A percentile compares a stretch with the other conserved stretches of the same genome.
Conservation (phyloP, 2,888 invertebrate genomes). For the Anarsia innoxiella region DNA sequence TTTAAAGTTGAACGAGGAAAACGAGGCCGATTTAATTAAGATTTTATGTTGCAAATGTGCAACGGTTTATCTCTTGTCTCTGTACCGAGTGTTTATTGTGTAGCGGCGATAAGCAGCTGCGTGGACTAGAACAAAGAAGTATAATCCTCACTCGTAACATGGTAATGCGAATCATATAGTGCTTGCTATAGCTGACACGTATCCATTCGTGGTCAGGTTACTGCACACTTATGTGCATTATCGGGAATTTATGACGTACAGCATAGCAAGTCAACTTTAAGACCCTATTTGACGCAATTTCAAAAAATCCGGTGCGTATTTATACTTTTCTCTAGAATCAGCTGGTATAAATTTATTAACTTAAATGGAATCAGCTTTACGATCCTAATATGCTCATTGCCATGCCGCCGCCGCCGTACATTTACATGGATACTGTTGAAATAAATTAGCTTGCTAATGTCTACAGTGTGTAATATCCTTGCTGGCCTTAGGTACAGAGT, state of each 20-base stretch:
- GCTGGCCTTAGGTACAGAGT: conserved; percentile 11
- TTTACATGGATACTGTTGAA: conserved; percentile 6
- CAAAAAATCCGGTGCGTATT: no score
- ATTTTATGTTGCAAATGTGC: conserved; percentile 31
- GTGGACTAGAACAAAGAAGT: conserved; percentile 57
- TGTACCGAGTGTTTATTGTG: conserved; percentile 62
- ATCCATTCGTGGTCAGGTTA: conserved; percentile 41
- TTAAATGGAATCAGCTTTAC: background rate
- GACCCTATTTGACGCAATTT: conserved; percentile 42
- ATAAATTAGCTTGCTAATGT: conserved; percentile 9
- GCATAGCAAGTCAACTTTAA: no score
- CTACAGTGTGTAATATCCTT: conserved; percentile 8
- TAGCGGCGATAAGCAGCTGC: conserved; percentile 66
- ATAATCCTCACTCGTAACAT: conserved; percentile 50
- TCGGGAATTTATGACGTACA: no score
- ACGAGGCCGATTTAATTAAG: conserved; percentile 25
- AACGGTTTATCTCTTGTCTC: conserved; percentile 53
- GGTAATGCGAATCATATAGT: conserved; percentile 43
- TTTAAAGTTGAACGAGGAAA: conserved; percentile 5
- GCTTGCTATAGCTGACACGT: conserved; percentile 31
- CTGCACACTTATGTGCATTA: conserved; percentile 46
- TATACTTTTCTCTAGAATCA: no score
- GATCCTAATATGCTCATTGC: conserved; percentile 1
- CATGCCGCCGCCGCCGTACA: background rate
- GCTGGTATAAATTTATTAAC: no score